Base-by-base conservation (phyloP, 2,797 vertebrate genomes). In the Sebastes ruberrimus region DNA sequence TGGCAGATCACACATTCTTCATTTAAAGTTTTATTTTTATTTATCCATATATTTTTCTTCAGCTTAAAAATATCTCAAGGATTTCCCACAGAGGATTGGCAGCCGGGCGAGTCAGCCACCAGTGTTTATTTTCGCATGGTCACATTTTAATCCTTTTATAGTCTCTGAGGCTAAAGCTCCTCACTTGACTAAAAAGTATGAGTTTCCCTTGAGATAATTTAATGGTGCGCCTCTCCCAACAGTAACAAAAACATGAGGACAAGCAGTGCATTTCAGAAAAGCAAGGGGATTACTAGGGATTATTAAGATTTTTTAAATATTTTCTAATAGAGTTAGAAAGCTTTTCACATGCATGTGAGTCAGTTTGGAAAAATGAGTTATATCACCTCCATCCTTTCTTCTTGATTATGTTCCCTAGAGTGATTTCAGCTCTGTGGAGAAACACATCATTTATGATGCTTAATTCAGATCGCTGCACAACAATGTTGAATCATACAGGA, bases 361-460 rank as follows among this genome's bases (percentile, higher is more conserved):
- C 71, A 81, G 32, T 77, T 49, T 64, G 28, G 38, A 76, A 77
- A 80, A 88, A 80, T 60, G 6, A 81, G 65, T 80, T 60, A 84
- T 35, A 65, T 95, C 70, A 98, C 97, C 97, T 97, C 97, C 97
- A 98, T 78, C 95, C 97, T 94, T 97, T 98, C 94, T 95, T 97
- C 94, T 97, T 97, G 83, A 98, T 96, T 71, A 97, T 97, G 86
- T 96, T 97, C 76, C 97, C 97, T 8, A 98, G 92, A 80, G 96
- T 97, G 87, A 96, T 95, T 93, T 98, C 97, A 81, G 97, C 97
- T 89, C 97, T 98, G 91, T 74, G 82, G 82, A 88, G 67, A 89
- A 83, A 77, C 28, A 86, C 76, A 85, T 64, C 3, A 67, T 53
- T 73, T 28, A 35, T 68, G 42, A 79, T 3, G 22, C 55, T 28